phyloP scores from a whole-genome alignment of 2,797 vertebrate genomes.

The Euphonia xanthogaster region DNA sequence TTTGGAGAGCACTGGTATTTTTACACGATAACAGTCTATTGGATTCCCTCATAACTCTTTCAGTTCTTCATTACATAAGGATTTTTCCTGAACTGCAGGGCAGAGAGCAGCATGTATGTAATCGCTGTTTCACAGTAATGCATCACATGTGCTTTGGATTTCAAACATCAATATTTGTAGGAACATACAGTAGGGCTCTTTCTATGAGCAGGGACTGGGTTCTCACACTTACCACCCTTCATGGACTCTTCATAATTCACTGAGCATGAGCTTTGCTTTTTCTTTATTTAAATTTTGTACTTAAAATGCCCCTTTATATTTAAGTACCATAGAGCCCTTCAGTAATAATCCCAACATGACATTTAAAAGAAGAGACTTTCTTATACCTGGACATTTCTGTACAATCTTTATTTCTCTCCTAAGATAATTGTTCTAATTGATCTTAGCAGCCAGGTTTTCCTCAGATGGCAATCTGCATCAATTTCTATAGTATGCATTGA shows the following conservation, averaged over 20 bases:
- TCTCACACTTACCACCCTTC: conserved; percentile 50
- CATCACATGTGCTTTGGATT: conserved; percentile 68
- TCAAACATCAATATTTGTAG: conserved; percentile 69
- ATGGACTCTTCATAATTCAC: conserved; percentile 48
- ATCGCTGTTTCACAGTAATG: conserved; percentile 68
- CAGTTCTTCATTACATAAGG: conserved; percentile 68
- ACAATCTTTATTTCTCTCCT: not conserved
- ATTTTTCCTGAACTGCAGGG: conserved; percentile 57
- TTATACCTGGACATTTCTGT: not conserved
- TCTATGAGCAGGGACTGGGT: conserved; percentile 25
- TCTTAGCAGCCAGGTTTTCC: not conserved
- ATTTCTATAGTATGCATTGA: not conserved
- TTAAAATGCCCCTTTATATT: conserved; percentile 25
- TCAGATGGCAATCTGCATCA: not conserved
- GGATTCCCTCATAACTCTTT: conserved; percentile 65
- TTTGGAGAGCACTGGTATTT: conserved; percentile 84
- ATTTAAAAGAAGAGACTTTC: not conserved
- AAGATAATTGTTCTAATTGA: not conserved
- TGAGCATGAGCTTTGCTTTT: conserved; percentile 13
- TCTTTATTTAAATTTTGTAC: conserved; percentile 10
- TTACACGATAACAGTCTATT: conserved; percentile 79
- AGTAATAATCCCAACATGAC: not conserved
- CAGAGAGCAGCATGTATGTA: conserved; percentile 62
- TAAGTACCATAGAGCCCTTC: not conserved
- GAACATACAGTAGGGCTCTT: conserved; percentile 58